phyloP scores from a whole-genome alignment of 2,797 vertebrate species.

The Simalia tracyae region DNA sequence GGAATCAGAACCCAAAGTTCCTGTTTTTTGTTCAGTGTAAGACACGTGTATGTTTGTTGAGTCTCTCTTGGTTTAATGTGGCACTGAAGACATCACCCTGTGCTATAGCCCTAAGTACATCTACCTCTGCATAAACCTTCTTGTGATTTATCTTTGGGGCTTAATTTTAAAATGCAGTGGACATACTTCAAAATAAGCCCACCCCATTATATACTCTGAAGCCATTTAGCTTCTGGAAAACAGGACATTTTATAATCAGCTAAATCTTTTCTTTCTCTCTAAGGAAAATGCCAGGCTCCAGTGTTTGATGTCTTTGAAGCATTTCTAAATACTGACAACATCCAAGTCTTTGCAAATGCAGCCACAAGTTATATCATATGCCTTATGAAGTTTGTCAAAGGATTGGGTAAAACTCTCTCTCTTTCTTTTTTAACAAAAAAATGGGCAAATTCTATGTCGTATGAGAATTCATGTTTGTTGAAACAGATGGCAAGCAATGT shows the following conservation, averaged over 20 bases:
- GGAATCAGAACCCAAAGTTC: not conserved
- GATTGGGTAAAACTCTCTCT: slow-evolving; percentile 80
- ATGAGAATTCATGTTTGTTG: not conserved
- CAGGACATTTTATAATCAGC: not conserved
- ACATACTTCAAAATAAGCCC: not conserved
- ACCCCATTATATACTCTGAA: not conserved
- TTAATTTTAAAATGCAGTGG: not conserved
- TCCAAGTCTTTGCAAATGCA: slow-evolving; percentile 97
- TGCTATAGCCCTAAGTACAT: not conserved
- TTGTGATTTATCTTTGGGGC: not conserved
- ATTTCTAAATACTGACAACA: slow-evolving; percentile 96
- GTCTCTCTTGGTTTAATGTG: not conserved
- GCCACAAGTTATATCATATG: slow-evolving; percentile 99
- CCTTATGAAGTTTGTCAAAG: slow-evolving; percentile 99
- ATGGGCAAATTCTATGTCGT: not conserved
- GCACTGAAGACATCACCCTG: not conserved
- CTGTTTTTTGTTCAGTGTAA: not conserved
- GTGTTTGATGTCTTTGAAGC: slow-evolving; percentile 98
- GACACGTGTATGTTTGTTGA: not conserved
- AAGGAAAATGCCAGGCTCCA: slow-evolving; percentile 92
- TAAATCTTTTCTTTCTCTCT: slow-evolving; percentile 38
- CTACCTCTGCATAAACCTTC: not conserved
- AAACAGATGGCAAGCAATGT: not conserved
- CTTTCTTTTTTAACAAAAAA: slow-evolving; percentile 1
- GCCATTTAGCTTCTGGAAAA: not conserved